Base-by-base conservation (phyloP, 2,113 vertebrate genomes). In the Erpornis zantholeuca region DNA sequence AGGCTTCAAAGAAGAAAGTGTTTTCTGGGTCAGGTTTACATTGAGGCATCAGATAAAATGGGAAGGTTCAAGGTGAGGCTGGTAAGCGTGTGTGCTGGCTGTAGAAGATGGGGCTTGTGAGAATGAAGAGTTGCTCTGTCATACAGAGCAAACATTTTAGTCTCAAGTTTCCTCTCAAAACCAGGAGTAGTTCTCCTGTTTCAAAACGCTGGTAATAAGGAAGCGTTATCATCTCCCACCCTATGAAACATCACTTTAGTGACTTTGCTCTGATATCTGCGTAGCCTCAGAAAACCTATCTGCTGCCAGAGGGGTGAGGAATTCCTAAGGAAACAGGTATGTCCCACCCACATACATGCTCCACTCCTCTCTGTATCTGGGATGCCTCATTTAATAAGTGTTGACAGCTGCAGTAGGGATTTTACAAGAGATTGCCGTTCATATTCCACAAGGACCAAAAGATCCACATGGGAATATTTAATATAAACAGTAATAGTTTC, bases 401-500 rank as follows among this genome's bases (percentile, higher is more conserved):
- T 82, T 97, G 90, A 86, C 80, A 92, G 81, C 81, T 95, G 40
- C 79, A 82, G 95, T 77, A 96, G 88, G 50, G 73, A 94, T 92
- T 96, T 94, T 95, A 93, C 88, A 97, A 96, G 89, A 96, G 63
- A 78, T 82, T 94, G 86, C 94, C 96, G 97, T 97, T 98, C 96
- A 97, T 97, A 97, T 96, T 92, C 97, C 88, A 96, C 88, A 96
- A 93, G 94, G 95, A 94, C 92, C 75, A 90, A 88, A 96, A 96
- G 93, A 94, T 97, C 96, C 97, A 90, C 97, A 96, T 96, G 97
- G 93, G 97, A 98, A 98, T 98, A 97, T 98, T 98, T 97, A 98
- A 97, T 96, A 97, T 98, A 98, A 98, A 98, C 98, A 98, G 98
- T 97, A 98, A 98, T 97, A 98, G 98, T 98, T 98, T 98, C 98